Conservation (phyloP, 23 tunicate genomes). For the Trididemnum miniatum region DNA sequence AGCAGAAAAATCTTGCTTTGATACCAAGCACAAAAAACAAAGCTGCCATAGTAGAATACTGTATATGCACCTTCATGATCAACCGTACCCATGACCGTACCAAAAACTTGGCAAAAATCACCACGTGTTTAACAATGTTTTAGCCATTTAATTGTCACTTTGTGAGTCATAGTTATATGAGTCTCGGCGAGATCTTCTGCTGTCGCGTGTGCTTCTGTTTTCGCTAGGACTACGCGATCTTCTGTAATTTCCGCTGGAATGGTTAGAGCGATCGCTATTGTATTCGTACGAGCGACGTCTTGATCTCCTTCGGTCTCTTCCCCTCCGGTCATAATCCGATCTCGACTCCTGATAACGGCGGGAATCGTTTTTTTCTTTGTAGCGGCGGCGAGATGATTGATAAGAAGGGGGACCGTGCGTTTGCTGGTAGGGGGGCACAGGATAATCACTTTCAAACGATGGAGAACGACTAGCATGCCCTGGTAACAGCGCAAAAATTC, state of each 20-base stretch:
- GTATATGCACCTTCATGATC: too few species aligned
- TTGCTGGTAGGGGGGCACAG: conserved; percentile 6
- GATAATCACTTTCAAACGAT: neutral
- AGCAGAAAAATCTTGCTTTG: too few species aligned
- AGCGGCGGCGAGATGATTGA: neutral
- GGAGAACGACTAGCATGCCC: too few species aligned
- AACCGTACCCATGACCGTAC: too few species aligned
- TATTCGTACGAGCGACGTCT: neutral
- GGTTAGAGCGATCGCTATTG: too few species aligned
- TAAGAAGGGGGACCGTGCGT: conserved; percentile 7
- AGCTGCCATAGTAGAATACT: too few species aligned
- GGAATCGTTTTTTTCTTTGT: neutral
- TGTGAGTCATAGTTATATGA: too few species aligned
- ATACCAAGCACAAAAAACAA: too few species aligned
- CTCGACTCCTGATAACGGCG: neutral
- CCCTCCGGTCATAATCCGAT: neutral
- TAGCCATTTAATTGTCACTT: too few species aligned
- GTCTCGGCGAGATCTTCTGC: neutral
- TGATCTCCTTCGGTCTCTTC: neutral
- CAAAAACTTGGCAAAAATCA: too few species aligned
- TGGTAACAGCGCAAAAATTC: too few species aligned
- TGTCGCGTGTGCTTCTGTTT: conserved; percentile 15
- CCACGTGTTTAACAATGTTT: too few species aligned
- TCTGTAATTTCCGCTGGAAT: conserved; percentile 1
- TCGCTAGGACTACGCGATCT: conserved; percentile 9